These are phyloP conservation scores for Cyphomyrus plagiostoma DNA, from an alignment of 2,113 vertebrate species.

Conservation along the genomic window DNA sequence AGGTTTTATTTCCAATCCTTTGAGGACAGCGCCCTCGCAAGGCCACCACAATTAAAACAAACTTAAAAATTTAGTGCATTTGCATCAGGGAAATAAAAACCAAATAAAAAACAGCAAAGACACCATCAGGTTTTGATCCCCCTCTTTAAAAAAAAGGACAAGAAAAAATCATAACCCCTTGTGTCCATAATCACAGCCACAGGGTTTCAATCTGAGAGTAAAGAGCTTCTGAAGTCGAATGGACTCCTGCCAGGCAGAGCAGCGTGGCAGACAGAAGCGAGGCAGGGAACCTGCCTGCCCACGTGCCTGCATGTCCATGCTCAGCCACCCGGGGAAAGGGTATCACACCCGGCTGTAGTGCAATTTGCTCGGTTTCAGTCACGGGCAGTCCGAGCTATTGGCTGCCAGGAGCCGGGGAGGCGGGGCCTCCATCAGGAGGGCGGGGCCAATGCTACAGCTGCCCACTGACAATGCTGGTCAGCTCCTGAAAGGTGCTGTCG, in stretches of 20 bases:
- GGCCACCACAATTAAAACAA: slow-evolving; percentile 60
- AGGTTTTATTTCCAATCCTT: slow-evolving; percentile 59
- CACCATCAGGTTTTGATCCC: slow-evolving; percentile 75
- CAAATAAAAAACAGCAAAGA: slow-evolving; percentile 83
- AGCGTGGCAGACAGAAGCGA: slow-evolving; percentile 90
- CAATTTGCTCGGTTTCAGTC: slow-evolving; percentile 79
- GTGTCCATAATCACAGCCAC: slow-evolving; percentile 71
- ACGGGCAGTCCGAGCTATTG: slow-evolving; percentile 46
- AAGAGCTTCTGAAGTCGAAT: slow-evolving; percentile 41
- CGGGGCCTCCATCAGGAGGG: slow-evolving; percentile 70
- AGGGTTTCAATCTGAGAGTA: slow-evolving; percentile 64
- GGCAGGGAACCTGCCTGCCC: slow-evolving; percentile 59
- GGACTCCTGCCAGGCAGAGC: slow-evolving; percentile 82
- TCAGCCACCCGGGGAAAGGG: background rate
- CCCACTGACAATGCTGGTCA: slow-evolving; percentile 84
- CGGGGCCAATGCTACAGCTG: slow-evolving; percentile 58
- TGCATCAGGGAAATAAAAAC: slow-evolving; percentile 55
- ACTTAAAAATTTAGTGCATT: slow-evolving; percentile 84
- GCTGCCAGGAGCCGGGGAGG: slow-evolving; percentile 61
- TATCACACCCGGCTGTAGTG: slow-evolving; percentile 68
- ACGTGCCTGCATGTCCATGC: slow-evolving; percentile 35
- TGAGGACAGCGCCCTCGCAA: background rate
- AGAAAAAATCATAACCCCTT: slow-evolving; percentile 59
- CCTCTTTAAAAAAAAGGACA: slow-evolving; percentile 42
- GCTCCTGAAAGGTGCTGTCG: slow-evolving; percentile 99